Conservation (phyloP, 2,888 invertebrate genomes). For the Caenorhabditis becei region DNA sequence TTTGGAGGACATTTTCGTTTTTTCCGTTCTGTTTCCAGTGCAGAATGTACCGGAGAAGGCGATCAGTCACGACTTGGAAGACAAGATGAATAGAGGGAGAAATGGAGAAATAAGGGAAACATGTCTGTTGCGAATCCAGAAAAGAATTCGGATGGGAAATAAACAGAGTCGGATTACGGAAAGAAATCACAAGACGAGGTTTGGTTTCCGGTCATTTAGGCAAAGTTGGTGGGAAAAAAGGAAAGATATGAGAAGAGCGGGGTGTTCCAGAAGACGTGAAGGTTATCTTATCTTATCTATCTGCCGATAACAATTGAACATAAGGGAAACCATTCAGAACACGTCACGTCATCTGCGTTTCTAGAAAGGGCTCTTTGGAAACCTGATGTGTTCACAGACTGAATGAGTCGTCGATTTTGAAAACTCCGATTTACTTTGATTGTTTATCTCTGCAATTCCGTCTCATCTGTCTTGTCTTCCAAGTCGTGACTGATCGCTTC, state of each 20-base stretch:
- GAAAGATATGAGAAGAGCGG: too few relatives aligned
- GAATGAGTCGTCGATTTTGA: too few relatives aligned
- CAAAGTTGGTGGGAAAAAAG: neutral
- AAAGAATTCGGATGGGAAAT: constrained; percentile 3
- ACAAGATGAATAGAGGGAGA: constrained; percentile 9
- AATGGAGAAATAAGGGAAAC: neutral
- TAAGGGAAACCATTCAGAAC: too few relatives aligned
- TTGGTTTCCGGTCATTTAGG: constrained; percentile 17
- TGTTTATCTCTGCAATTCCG: neutral
- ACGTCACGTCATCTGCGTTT: too few relatives aligned
- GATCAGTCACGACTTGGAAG: constrained; percentile 50
- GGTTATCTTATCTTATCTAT: too few relatives aligned
- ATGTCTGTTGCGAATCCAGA: neutral
- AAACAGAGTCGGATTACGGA: constrained; percentile 37
- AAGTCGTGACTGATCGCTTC: constrained; percentile 49
- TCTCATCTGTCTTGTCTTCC: constrained; percentile 15
- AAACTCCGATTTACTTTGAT: too few relatives aligned
- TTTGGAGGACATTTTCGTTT: neutral
- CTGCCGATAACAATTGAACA: too few relatives aligned
- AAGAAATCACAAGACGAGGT: constrained; percentile 15
- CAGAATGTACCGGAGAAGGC: constrained; percentile 38
- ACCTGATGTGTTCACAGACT: too few relatives aligned
- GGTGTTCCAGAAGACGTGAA: too few relatives aligned
- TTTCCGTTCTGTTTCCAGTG: constrained; percentile 15
- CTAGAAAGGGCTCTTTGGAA: too few relatives aligned